These are phyloP conservation scores for Leptarthrus brevirostris DNA, from an alignment of 2,888 invertebrate genomes.

Conservation along the genomic window DNA sequence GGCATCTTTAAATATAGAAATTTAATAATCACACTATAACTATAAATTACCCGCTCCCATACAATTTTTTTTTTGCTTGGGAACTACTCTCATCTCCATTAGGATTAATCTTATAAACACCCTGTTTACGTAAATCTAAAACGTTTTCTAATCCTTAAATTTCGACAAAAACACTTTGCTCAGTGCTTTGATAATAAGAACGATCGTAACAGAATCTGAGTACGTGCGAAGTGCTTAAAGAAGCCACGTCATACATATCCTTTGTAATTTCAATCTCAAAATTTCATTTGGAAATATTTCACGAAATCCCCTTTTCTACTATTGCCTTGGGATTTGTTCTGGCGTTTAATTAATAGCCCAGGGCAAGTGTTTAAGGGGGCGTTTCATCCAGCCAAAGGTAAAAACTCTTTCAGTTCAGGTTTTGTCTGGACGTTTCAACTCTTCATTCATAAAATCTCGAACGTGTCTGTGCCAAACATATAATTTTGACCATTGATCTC, in stretches of 20 bases:
- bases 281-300: constrained; percentile 22
- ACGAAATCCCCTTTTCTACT: constrained; percentile 15
- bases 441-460: constrained; percentile 42
- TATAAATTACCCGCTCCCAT: too few species aligned
- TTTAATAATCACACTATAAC: too few species aligned
- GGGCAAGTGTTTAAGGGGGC: constrained; percentile 34
- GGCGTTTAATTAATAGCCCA: constrained; percentile 43
- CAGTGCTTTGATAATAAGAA: neutral
- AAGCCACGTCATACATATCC: constrained; percentile 11
- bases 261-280: constrained; percentile 13
- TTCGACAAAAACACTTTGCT: too few species aligned
- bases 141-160: too few species aligned
- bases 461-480: constrained; percentile 34
- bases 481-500: constrained; percentile 38
- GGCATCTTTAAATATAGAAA: too few species aligned
- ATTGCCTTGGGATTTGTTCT: constrained; percentile 28
- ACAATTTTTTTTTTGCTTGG: too few species aligned
- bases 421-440: constrained; percentile 43
- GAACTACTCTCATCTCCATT: too few species aligned
- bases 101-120: too few species aligned
- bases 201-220: neutral
- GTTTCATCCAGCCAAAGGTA: constrained; percentile 18
- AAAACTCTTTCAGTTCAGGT: constrained; percentile 39
- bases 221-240: neutral
- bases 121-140: too few species aligned